Base-by-base conservation (phyloP, 2,113 vertebrate species). In the Pholis gunnellus region DNA sequence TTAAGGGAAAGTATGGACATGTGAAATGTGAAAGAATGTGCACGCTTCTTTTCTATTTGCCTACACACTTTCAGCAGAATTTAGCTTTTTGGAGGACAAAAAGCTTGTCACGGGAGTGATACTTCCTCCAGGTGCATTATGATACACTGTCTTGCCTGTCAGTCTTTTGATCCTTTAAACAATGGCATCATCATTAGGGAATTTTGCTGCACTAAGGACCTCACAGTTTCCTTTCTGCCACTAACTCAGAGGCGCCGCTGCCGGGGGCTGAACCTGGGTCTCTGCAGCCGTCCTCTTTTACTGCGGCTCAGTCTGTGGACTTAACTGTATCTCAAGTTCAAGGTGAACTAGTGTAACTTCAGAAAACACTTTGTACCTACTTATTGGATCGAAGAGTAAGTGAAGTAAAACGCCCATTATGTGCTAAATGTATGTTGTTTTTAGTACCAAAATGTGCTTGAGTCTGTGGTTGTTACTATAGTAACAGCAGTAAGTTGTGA, bases 381-480 rank as follows among this genome's bases (percentile, higher is more conserved):
- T 31, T 5, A 2, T 5, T 54, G 20, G 14, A 54, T 44, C 6
- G 36, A 34, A 70, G 20, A n/a, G 15, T 6, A 6, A 9, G 25
- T 14, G 5, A 34, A 34, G 34, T 34, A 34, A 34, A 34, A 34
- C 13, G 15, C 13, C 38, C 20, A 36, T 70, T 34, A 18, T 72
- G 36, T 56, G 4, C n/a, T 20, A 57, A 29, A 27, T 20, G 13
- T 27, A 3, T 7, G 40, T 18, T 29, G n/a, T 31, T 40, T 38
- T 64, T 4, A 44, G 5, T 1, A 25, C 6, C n/a, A 59, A 56
- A 77, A 52, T 11, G 2, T 18, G 25, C 25, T n/a, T 40, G 17
- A 61, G 7, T 52, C 34, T 52, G 25, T 64, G 44, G 66, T 59
- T 82, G 81, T 89, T 91, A 60, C 81, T 38, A 65, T 84, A 70